phyloP scores from a whole-genome alignment of 2,797 vertebrate species.

The Ptychobarbus kaznakovi region DNA sequence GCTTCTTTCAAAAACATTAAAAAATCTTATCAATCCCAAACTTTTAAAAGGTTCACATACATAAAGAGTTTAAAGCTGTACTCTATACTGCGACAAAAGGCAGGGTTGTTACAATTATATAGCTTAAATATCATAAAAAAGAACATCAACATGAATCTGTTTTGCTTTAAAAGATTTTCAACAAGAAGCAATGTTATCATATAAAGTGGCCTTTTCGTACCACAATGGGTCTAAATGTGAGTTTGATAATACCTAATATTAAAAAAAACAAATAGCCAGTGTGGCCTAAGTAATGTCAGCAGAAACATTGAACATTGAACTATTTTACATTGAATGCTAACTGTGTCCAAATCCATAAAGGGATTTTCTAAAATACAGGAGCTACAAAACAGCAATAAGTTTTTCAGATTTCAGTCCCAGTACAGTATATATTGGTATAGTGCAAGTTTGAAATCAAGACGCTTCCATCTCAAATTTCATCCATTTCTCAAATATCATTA shows the following conservation, averaged over 20 bases:
- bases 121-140: background rate
- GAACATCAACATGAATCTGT: background rate
- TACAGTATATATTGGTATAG: constrained; percentile 26
- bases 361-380: background rate
- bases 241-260: background rate
- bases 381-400: background rate
- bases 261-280: background rate
- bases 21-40: background rate
- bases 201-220: background rate
- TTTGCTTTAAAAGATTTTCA: background rate
- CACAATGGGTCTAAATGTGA: background rate
- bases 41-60: background rate
- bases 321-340: background rate
- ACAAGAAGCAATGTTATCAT: background rate
- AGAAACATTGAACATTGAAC: too few species aligned
- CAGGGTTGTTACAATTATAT: background rate
- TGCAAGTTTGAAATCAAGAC: constrained; percentile 44
- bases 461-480: constrained; percentile 43
- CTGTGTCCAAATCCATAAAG: background rate
- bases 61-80: background rate
- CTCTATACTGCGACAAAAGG: background rate
- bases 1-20: background rate
- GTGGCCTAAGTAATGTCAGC: background rate
- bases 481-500: constrained; percentile 54
- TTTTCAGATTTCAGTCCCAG: background rate